Evolutionary conservation across 2,888 invertebrate species (phyloP), one percentile per base, ranked within the genome.

Genomic region (Eucera pruinosa): DNA sequence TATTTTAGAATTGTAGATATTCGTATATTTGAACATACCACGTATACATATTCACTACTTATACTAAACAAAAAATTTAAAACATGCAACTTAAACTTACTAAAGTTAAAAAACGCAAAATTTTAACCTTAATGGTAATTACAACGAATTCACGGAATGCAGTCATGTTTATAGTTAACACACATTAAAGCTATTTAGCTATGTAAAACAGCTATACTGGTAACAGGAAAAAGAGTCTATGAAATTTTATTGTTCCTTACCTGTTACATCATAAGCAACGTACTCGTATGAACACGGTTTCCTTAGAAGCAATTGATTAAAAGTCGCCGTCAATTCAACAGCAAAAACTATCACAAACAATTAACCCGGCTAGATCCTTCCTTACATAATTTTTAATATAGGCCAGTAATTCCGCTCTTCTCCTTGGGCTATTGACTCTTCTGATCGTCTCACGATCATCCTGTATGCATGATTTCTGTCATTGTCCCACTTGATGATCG

Each of bases 361-460:
- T 73, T 55, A 66, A 75, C 65, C 33, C 27, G n/a, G 9, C 15
- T 6, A 39, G 13, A 5, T 36, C 39, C 45, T 52, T 25, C 30
- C 23, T 54, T 30, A 33, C n/a, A 30, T 61, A 18, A 55, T 50
- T 65, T 69, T 68, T 47, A 50, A 54, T 47, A 33, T 48, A 45
- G 47, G 48, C 33, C 48, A 50, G 30, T 61, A 76, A 78, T 70
- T 61, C 66, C 30, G 30, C 39, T n/a, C 58, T n/a, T 65, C 52
- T 27, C 33, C 54, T 71, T 66, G 54, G 71, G 58, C 60, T 66
- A 45, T 60, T 71, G 75, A 71, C 75, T 36, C 30, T 61, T 61
- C 33, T 67, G 55, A 66, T 62, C 45, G 33, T 33, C n/a, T 41
- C 48, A 25, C 36, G 39, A 54, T 55, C 62, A 2, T 23, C 5